Evolutionary conservation across 1,140 invertebrate species (phyloP).

Genomic region (Rhopalosiphum maidis): DNA sequence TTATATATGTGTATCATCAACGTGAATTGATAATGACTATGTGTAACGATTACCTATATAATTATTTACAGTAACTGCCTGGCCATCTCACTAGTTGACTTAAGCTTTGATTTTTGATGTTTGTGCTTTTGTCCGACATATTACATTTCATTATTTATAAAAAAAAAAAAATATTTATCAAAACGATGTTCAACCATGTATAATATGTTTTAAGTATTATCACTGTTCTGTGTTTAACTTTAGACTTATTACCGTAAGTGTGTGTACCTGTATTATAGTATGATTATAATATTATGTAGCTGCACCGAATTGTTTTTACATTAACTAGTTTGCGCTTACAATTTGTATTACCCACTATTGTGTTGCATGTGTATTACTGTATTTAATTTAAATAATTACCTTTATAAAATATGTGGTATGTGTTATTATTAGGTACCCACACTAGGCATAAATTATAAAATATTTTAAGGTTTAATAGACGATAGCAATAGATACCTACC

Average conservation of each 20-base stretch:
- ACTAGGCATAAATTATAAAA: neutral
- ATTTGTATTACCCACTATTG: conserved; percentile 25
- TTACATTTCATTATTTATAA: neutral
- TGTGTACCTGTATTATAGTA: conserved; percentile 25
- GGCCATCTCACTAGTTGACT: conserved; percentile 61
- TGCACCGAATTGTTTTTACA: neutral
- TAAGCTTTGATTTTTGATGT: conserved; percentile 60
- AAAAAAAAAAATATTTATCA: neutral
- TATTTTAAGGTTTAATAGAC: neutral
- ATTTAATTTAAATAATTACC: conserved; percentile 7
- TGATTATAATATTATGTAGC: conserved; percentile 14
- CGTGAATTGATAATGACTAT: conserved; percentile 18
- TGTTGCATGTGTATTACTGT: conserved; percentile 36
- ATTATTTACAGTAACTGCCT: conserved; percentile 59
- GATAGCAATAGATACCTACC: neutral
- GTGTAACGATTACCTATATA: conserved; percentile 29
- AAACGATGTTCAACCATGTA: neutral
- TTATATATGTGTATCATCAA: neutral
- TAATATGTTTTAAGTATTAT: conserved; percentile 44
- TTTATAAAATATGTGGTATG: neutral
- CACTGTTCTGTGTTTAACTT: conserved; percentile 33
- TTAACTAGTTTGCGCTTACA: conserved; percentile 30
- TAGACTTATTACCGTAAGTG: conserved; percentile 37
- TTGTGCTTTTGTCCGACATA: conserved; percentile 55
- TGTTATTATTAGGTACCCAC: neutral